Conservation (phyloP, 2,113 vertebrate genomes). For the Corythornis vintsioides region DNA sequence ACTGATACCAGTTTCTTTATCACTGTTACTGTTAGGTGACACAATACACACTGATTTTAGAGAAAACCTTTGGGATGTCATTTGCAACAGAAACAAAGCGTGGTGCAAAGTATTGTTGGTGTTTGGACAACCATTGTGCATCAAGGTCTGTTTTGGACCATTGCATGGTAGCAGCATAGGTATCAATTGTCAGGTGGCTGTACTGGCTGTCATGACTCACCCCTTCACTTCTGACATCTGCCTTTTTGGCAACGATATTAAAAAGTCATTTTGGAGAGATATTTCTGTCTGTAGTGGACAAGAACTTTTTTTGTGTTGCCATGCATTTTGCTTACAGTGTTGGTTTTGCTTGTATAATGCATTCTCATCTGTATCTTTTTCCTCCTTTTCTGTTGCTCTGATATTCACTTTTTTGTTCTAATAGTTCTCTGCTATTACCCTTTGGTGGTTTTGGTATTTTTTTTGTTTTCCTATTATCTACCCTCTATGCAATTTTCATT, state of each 20-base stretch:
- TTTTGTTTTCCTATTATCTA: neutral
- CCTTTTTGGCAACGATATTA: neutral
- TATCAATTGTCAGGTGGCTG: neutral
- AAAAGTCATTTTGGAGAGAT: neutral
- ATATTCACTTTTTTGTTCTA: neutral
- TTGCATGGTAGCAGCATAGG: neutral
- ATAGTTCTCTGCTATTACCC: neutral
- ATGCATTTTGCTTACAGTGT: neutral
- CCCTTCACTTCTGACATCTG: neutral
- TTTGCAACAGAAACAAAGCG: neutral
- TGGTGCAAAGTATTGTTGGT: neutral
- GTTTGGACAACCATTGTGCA: neutral
- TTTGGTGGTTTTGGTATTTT: neutral
- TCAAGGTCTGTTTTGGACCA: neutral
- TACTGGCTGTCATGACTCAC: neutral
- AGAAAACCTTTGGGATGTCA: neutral
- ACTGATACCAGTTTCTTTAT: neutral
- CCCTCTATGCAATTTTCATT: neutral
- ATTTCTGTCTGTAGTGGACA: neutral
- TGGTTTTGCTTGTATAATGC: neutral
- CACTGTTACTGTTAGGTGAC: neutral
- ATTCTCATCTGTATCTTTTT: neutral
- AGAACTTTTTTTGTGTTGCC: neutral
- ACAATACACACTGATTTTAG: neutral
- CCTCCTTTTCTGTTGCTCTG: neutral